Percentiles rank a stretch among this genome's conserved stretches.
These are phyloP conservation scores for Tachuris rubrigastra DNA, from an alignment of 2,113 vertebrate genomes.

Conservation along the genomic window DNA sequence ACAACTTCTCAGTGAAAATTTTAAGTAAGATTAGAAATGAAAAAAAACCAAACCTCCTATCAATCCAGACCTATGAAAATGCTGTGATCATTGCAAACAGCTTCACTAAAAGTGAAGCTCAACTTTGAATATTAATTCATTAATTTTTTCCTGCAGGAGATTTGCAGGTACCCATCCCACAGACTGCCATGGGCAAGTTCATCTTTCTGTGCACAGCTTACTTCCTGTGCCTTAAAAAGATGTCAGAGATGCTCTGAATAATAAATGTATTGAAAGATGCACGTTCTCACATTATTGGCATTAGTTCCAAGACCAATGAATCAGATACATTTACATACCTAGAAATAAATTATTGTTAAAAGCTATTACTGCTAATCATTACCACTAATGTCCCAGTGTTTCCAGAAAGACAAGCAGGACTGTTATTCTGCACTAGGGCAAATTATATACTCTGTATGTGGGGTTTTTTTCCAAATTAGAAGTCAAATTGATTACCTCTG, in stretches of 20 bases:
- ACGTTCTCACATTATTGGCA: not conserved
- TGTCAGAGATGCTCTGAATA: not conserved
- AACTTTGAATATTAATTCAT: not conserved
- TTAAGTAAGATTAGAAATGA: not conserved
- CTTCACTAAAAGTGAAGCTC: not conserved
- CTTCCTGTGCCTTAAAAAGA: not conserved
- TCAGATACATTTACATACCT: not conserved
- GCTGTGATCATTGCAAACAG: not conserved
- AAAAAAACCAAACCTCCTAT: not conserved
- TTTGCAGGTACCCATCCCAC: not conserved
- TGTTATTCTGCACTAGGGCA: not conserved
- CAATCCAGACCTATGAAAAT: not conserved
- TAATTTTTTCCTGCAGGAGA: not conserved
- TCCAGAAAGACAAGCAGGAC: not conserved
- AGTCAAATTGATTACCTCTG: conserved; percentile 44
- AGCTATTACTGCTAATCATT: conserved; percentile 14
- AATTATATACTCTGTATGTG: not conserved
- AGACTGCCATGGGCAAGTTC: not conserved
- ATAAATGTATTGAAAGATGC: not conserved
- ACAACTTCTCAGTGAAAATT: not conserved
- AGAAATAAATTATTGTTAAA: conserved; percentile 35
- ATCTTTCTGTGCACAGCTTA: not conserved
- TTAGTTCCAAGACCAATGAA: not conserved
- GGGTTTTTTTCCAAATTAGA: conserved; percentile 4
- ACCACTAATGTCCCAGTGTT: not conserved